Percentiles rank a stretch among this genome's conserved stretches.
Evolutionary conservation across 2,888 invertebrate species (phyloP).

Genomic region (Conchocele bisecta): DNA sequence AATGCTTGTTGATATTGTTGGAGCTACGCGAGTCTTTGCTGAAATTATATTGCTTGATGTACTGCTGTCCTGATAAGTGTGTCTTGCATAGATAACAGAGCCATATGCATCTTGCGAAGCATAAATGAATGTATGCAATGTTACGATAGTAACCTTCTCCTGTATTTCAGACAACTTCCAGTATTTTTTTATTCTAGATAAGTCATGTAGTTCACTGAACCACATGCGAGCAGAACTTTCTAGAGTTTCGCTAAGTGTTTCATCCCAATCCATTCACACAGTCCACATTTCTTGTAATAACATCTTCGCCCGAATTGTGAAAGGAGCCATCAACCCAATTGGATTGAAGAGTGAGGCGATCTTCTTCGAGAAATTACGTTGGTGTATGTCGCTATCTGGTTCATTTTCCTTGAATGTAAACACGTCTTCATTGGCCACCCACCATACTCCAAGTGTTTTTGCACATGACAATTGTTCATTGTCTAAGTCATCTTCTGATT

Average conservation of each 20-base stretch:
- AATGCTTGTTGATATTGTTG: constrained; percentile 18
- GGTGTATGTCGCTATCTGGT: not conserved
- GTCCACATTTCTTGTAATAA: constrained; percentile 70
- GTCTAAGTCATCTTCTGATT: constrained; percentile 29
- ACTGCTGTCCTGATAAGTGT: not conserved
- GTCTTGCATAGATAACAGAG: constrained; percentile 14
- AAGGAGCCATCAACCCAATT: constrained; percentile 65
- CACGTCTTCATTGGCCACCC: constrained; percentile 40
- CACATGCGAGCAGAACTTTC: constrained; percentile 22
- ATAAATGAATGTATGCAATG: constrained; percentile 32
- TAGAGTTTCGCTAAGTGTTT: constrained; percentile 36
- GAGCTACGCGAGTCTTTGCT: constrained; percentile 31
- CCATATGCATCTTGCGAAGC: constrained; percentile 27
- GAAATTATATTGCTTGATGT: constrained; percentile 1
- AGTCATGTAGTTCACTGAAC: constrained; percentile 35
- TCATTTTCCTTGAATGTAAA: constrained; percentile 29
- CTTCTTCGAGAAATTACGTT: constrained; percentile 32
- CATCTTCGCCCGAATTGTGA: constrained; percentile 61
- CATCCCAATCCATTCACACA: constrained; percentile 65
- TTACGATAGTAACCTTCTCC: not conserved
- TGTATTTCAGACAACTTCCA: not conserved
- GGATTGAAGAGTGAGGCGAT: constrained; percentile 39
- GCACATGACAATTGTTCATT: constrained; percentile 33
- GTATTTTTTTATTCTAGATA: not conserved
- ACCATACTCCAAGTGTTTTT: constrained; percentile 53